Percentiles rank a stretch among this genome's conserved stretches.
phyloP scores from a whole-genome alignment of 2,888 invertebrate species.

The Amphipyra tragopoginis region DNA sequence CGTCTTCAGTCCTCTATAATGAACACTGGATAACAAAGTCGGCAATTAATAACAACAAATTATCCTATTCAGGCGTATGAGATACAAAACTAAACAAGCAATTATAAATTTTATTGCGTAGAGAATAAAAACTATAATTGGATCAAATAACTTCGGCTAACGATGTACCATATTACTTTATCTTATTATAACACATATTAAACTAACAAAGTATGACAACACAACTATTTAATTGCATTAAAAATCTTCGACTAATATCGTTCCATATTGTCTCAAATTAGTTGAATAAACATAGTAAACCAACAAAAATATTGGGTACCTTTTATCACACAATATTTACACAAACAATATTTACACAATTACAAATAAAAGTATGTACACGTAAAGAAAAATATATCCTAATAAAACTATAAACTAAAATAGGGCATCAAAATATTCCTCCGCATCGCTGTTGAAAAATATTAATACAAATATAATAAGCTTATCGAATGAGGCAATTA shows the following conservation, averaged over 20 bases:
- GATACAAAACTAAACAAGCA: slow-evolving; percentile 15
- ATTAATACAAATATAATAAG: background rate
- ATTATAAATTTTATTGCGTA: slow-evolving; percentile 22
- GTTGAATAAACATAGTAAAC: slow-evolving; percentile 7
- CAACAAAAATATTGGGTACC: slow-evolving; percentile 28
- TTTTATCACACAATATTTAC: no score
- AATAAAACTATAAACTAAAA: no score
- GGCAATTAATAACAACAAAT: slow-evolving; percentile 14
- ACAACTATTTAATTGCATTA: background rate
- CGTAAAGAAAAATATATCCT: no score
- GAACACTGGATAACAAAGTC: slow-evolving; percentile 25
- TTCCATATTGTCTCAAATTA: background rate
- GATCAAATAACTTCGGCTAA: background rate
- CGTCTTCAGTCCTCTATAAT: slow-evolving; percentile 13
- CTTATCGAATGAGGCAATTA: slow-evolving; percentile 39
- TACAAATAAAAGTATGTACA: no score
- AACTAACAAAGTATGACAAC: no score
- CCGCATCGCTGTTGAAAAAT: slow-evolving; percentile 14
- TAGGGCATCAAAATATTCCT: no score
- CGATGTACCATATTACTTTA: background rate
- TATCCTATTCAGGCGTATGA: slow-evolving; percentile 6
- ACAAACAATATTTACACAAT: no score
- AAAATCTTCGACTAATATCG: background rate
- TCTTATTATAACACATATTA: no score
- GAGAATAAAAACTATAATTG: slow-evolving; percentile 16